These are phyloP conservation scores for Porites lutea DNA, from an alignment of 64 coral and sea anemone species.

Conservation along the genomic window DNA sequence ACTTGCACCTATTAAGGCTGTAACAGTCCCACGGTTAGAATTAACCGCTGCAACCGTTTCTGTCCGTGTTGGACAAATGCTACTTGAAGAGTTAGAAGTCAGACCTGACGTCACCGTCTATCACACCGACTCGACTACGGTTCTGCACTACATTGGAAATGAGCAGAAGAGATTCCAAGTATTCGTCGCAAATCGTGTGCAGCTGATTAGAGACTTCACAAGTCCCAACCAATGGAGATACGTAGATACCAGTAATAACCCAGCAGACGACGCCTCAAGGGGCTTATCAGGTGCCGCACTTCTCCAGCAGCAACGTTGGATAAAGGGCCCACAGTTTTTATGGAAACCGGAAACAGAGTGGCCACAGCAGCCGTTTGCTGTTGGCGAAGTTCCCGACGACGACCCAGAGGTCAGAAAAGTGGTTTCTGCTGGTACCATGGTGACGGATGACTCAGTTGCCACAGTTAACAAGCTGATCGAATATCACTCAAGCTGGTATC, in stretches of 20 bases:
- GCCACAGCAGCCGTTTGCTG: conserved; percentile 14
- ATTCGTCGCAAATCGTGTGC: conserved; percentile 9
- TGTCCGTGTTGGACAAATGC: conserved; percentile 36
- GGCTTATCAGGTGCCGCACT: not conserved
- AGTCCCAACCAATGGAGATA: not conserved
- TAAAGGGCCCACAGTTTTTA: conserved; percentile 31
- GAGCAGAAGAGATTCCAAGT: conserved; percentile 32
- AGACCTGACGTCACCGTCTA: too few species aligned
- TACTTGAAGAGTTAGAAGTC: conserved; percentile 27
- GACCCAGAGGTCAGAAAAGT: conserved; percentile 61
- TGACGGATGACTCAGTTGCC: not conserved
- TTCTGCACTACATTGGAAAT: conserved; percentile 35
- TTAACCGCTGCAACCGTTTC: conserved; percentile 63
- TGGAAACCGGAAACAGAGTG: conserved; percentile 29
- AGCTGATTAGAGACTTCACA: not conserved
- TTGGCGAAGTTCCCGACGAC: conserved; percentile 28
- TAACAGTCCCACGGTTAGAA: conserved; percentile 55
- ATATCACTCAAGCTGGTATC: conserved; percentile 51
- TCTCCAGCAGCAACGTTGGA: not conserved
- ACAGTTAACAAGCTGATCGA: conserved; percentile 38
- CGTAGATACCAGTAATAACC: not conserved
- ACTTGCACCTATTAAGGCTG: conserved; percentile 42
- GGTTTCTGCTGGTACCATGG: not conserved
- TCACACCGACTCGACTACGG: too few species aligned
- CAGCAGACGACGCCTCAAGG: conserved; percentile 25